Evolutionary conservation across 2,113 vertebrate species (phyloP).

Genomic region (Litocranius walleri): DNA sequence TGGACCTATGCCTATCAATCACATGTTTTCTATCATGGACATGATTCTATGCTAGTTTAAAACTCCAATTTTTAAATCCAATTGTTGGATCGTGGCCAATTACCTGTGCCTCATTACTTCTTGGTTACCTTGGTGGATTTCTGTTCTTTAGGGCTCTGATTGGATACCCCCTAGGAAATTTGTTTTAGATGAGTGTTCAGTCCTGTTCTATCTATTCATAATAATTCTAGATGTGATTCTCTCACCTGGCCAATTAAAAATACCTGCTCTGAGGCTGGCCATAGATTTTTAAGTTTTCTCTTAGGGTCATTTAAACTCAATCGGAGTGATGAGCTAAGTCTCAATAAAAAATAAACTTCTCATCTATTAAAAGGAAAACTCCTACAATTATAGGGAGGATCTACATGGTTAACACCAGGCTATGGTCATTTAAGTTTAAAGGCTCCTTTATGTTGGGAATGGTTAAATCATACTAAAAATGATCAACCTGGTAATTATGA

Average conservation of each 20-base stretch:
- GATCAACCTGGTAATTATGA: neutral
- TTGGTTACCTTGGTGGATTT: neutral
- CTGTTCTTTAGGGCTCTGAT: neutral
- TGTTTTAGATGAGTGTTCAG: neutral
- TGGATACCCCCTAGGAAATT: neutral
- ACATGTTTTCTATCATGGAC: neutral
- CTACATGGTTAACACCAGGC: neutral
- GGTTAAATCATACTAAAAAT: neutral
- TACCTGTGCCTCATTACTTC: neutral
- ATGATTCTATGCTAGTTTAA: neutral
- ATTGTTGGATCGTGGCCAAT: neutral
- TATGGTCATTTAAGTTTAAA: neutral
- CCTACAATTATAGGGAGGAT: neutral
- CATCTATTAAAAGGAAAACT: neutral
- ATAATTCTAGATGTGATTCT: neutral
- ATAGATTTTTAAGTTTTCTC: neutral
- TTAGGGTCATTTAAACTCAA: neutral
- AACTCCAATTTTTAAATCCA: neutral
- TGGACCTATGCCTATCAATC: neutral
- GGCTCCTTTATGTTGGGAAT: neutral
- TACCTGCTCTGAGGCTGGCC: neutral
- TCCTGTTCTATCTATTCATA: neutral
- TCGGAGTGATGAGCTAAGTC: neutral
- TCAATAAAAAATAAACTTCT: neutral
- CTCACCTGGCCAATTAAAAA: neutral